Evolutionary conservation across 2,113 vertebrate species (phyloP).

Genomic region (Erpornis zantholeuca): DNA sequence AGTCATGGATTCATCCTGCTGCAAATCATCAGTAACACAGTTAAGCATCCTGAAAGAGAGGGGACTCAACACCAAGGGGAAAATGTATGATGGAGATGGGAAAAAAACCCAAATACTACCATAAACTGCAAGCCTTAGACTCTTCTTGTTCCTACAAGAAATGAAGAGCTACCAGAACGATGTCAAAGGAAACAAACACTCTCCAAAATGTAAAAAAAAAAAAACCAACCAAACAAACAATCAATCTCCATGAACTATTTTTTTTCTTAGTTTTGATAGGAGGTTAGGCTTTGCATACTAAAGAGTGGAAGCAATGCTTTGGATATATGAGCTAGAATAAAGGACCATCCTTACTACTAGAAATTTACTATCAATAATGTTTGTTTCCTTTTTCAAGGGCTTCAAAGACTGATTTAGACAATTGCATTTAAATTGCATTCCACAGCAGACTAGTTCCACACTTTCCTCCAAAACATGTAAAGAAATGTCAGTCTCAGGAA

Average conservation of each 20-base stretch:
- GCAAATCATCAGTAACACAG: not conserved
- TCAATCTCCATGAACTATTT: not conserved
- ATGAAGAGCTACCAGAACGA: fast-evolving
- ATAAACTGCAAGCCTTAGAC: not conserved
- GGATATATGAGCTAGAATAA: not conserved
- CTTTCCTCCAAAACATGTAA: not conserved
- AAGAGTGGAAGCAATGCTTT: not conserved
- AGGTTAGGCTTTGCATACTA: not conserved
- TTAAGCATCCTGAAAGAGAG: not conserved
- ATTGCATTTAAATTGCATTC: not conserved
- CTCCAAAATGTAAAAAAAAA: not conserved
- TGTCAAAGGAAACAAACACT: not conserved
- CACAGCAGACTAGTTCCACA: not conserved
- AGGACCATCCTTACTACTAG: not conserved
- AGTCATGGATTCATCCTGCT: not conserved
- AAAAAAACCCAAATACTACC: not conserved
- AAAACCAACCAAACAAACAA: too few species aligned
- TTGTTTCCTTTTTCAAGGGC: not conserved
- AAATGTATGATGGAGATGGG: not conserved
- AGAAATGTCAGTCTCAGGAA: not conserved
- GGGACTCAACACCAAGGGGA: not conserved
- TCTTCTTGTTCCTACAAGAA: not conserved
- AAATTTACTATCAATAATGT: not conserved
- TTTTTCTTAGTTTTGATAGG: not conserved
- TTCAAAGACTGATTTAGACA: not conserved